Conservation (phyloP, 2,797 vertebrate species). For the Premnoplex brunnescens region DNA sequence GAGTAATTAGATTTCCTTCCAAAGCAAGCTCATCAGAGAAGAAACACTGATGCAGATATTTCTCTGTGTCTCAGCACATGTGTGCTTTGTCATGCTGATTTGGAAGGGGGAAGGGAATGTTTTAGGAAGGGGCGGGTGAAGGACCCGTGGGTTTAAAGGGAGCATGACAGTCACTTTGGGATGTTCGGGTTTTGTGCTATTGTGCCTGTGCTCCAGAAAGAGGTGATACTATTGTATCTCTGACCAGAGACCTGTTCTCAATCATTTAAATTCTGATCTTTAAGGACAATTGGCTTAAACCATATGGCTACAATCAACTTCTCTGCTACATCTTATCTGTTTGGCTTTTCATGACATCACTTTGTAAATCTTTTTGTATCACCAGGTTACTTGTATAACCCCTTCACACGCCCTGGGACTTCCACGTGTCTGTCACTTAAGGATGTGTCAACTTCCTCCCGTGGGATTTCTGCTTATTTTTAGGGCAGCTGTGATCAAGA, state of each 20-base stretch:
- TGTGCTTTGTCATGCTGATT: background rate
- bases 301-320: background rate
- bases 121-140: background rate
- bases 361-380: background rate
- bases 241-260: background rate
- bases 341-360: background rate
- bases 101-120: background rate
- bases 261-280: background rate
- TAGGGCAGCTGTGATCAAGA: background rate
- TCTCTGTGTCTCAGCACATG: background rate
- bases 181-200: background rate
- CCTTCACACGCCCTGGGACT: background rate
- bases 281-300: background rate
- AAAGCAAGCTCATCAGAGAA: background rate
- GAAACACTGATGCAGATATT: background rate
- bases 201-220: background rate
- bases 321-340: background rate
- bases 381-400: background rate
- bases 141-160: background rate
- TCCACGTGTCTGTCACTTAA: background rate
- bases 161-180: background rate
- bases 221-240: fast-evolving
- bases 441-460: constrained; percentile 28
- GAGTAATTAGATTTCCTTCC: background rate
- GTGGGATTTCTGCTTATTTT: constrained; percentile 23